These are phyloP conservation scores for Neogale vison DNA, from an alignment of 2,113 vertebrate species.

Conservation along the genomic window DNA sequence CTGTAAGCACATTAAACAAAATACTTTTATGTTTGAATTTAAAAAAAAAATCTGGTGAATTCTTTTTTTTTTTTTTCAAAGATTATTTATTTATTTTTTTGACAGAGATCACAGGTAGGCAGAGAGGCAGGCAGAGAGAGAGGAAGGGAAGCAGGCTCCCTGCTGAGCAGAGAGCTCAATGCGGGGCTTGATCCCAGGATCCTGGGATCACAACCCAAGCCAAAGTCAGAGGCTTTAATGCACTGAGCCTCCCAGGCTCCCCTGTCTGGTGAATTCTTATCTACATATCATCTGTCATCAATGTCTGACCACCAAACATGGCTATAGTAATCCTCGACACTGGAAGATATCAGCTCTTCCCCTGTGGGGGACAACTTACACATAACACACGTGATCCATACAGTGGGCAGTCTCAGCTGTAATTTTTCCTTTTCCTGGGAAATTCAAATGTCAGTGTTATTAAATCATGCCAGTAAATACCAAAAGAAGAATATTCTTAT, in stretches of 20 bases:
- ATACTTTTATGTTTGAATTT: neutral
- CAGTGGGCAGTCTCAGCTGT: too few relatives aligned
- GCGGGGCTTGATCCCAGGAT: too few relatives aligned
- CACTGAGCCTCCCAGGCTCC: too few relatives aligned
- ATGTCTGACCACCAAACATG: neutral
- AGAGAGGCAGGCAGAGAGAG: too few relatives aligned
- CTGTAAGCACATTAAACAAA: neutral
- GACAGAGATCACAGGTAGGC: too few relatives aligned
- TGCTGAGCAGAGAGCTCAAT: too few relatives aligned
- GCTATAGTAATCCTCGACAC: neutral
- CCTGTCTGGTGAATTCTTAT: neutral
- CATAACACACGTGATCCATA: rapidly evolving
- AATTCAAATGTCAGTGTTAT: neutral
- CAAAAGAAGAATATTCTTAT: neutral
- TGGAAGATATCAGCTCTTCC: neutral
- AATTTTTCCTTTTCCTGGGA: neutral
- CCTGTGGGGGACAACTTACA: neutral
- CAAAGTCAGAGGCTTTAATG: too few relatives aligned
- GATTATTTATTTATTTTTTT: too few relatives aligned
- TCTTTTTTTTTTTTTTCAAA: neutral
- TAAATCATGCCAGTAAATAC: neutral
- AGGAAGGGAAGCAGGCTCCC: too few relatives aligned
- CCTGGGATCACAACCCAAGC: too few relatives aligned
- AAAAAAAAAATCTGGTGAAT: neutral
- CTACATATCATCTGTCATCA: neutral